These are phyloP conservation scores for Nyctibius grandis DNA, from an alignment of 2,797 vertebrate genomes.

Conservation along the genomic window DNA sequence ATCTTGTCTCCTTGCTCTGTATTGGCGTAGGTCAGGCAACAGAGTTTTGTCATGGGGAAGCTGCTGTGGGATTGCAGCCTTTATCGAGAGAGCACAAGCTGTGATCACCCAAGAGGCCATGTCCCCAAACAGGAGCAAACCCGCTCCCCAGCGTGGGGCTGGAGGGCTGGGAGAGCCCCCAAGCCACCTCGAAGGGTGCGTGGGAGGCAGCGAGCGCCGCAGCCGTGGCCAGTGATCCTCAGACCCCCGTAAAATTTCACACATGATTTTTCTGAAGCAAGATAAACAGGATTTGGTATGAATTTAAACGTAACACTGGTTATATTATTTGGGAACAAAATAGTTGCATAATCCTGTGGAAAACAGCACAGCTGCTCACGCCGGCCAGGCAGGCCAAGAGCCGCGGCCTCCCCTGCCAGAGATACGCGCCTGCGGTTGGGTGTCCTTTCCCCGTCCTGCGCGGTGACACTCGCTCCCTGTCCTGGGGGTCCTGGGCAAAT, in stretches of 20 bases:
- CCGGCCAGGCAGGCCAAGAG: background rate
- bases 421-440: background rate
- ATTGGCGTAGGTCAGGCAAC: fast-evolving
- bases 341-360: slow-evolving; percentile 50
- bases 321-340: slow-evolving; percentile 58
- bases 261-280: slow-evolving; percentile 73
- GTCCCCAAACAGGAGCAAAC: background rate
- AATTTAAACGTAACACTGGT: slow-evolving; percentile 49
- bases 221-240: background rate
- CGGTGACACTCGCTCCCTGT: background rate
- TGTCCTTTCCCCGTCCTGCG: background rate
- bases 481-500: background rate
- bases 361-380: slow-evolving; percentile 19
- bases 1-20: fast-evolving
- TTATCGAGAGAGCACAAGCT: background rate
- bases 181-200: fast-evolving
- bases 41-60: background rate
- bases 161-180: background rate
- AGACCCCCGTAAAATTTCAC: slow-evolving; percentile 75
- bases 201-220: fast-evolving
- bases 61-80: background rate
- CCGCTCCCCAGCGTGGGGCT: fast-evolving
- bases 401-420: background rate
- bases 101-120: background rate
- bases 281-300: slow-evolving; percentile 75